A percentile compares a stretch with the other conserved stretches of the same genome.
Conservation (phyloP, 1,140 invertebrate genomes). For the Drosophila bocqueti region DNA sequence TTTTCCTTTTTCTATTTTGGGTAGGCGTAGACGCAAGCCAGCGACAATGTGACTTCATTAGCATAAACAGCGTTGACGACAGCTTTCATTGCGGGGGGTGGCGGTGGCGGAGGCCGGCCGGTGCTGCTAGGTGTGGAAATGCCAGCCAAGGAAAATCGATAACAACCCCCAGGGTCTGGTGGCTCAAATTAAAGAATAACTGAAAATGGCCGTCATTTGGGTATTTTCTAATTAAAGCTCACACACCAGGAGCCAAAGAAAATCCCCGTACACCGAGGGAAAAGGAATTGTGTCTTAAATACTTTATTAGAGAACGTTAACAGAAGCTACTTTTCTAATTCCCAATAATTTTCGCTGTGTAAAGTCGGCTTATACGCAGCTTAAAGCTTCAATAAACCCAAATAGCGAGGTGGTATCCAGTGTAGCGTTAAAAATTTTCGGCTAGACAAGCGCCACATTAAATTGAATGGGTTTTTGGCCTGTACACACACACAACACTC, state of each 20-base stretch:
- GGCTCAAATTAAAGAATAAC: slow-evolving; percentile 34
- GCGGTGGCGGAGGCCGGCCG: not conserved
- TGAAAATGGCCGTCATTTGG: slow-evolving; percentile 26
- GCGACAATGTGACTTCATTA: slow-evolving; percentile 71
- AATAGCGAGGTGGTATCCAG: slow-evolving; percentile 21
- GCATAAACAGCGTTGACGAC: slow-evolving; percentile 65
- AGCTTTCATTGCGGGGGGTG: slow-evolving; percentile 35
- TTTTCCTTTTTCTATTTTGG: slow-evolving; percentile 30
- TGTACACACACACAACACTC: slow-evolving; percentile 13
- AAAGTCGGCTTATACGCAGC: slow-evolving; percentile 48
- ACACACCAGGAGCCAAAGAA: slow-evolving; percentile 3
- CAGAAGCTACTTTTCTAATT: too few relatives aligned
- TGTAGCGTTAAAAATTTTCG: slow-evolving; percentile 66
- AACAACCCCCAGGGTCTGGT: slow-evolving; percentile 17
- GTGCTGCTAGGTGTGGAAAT: slow-evolving; percentile 4
- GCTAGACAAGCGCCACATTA: slow-evolving; percentile 76
- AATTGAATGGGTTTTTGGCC: slow-evolving; percentile 66
- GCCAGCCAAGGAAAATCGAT: slow-evolving; percentile 46
- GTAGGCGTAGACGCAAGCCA: slow-evolving; percentile 57
- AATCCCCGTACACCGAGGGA: not conserved
- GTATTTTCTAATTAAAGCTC: slow-evolving; percentile 43
- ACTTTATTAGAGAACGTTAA: not conserved
- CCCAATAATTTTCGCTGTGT: not conserved
- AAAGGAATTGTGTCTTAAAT: not conserved
- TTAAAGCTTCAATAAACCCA: slow-evolving; percentile 45